These are phyloP conservation scores for Phymatocera aterrima DNA, from an alignment of 2,888 invertebrate species.

Conservation along the genomic window DNA sequence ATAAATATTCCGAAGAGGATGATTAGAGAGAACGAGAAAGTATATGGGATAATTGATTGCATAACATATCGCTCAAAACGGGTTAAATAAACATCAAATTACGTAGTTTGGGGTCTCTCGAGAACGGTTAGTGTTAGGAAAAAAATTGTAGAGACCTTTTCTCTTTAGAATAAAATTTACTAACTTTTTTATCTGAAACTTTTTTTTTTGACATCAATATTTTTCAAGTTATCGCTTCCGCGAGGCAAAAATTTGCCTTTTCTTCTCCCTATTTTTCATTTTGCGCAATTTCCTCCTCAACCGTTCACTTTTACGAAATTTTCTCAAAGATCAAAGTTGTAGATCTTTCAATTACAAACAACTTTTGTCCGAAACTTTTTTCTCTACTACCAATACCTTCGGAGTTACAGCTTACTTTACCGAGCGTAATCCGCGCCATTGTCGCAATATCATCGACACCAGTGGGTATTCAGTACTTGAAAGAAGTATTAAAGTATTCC, in stretches of 20 bases:
- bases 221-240: neutral
- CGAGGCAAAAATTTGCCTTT: constrained; percentile 5
- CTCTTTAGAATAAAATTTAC: constrained; percentile 37
- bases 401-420: constrained; percentile 22
- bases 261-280: constrained; percentile 17
- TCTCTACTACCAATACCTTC: constrained; percentile 24
- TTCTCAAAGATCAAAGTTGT: neutral
- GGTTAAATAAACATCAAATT: no score
- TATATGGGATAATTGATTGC: no score
- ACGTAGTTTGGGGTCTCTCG: constrained; percentile 43
- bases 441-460: constrained; percentile 6
- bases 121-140: constrained; percentile 35
- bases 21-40: no score
- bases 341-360: constrained; percentile 1
- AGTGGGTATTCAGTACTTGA: constrained; percentile 3
- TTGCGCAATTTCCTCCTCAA: constrained; percentile 4
- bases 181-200: constrained; percentile 22
- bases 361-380: neutral
- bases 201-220: constrained; percentile 31
- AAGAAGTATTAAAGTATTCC: neutral
- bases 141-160: constrained; percentile 46
- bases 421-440: constrained; percentile 16
- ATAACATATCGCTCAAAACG: constrained; percentile 45
- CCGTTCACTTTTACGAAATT: constrained; percentile 13
- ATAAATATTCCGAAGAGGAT: no score